Conservation (phyloP, 2,797 vertebrate genomes). For the Cottoperca gobio region DNA sequence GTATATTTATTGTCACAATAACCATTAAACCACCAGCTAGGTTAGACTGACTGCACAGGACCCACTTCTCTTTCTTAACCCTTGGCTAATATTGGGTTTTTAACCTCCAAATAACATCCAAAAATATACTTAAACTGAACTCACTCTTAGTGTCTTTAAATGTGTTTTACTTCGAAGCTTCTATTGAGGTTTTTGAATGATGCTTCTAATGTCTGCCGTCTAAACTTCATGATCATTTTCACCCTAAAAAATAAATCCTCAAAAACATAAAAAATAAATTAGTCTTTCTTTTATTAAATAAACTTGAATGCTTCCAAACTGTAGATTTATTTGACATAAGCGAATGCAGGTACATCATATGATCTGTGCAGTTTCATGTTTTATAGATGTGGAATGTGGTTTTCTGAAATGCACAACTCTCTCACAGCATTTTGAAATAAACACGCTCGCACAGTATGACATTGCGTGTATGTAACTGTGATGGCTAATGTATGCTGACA, state of each 20-base stretch:
- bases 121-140: background rate
- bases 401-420: background rate
- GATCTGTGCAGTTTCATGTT: background rate
- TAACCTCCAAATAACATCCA: background rate
- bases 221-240: no score
- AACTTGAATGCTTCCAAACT: no score
- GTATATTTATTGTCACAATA: background rate
- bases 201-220: no score
- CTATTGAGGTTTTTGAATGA: no score
- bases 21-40: background rate
- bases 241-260: no score
- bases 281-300: no score
- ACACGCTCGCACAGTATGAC: background rate
- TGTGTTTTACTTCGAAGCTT: no score
- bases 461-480: conserved; percentile 9
- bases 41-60: background rate
- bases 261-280: no score
- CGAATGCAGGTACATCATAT: no score
- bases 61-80: background rate
- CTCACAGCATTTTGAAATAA: background rate
- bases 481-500: conserved; percentile 40
- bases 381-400: background rate
- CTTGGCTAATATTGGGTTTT: background rate
- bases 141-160: no score
- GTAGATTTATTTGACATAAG: no score